These are phyloP conservation scores for Rhagologus leucostigma DNA, from an alignment of 2,113 vertebrate genomes.

Conservation along the genomic window DNA sequence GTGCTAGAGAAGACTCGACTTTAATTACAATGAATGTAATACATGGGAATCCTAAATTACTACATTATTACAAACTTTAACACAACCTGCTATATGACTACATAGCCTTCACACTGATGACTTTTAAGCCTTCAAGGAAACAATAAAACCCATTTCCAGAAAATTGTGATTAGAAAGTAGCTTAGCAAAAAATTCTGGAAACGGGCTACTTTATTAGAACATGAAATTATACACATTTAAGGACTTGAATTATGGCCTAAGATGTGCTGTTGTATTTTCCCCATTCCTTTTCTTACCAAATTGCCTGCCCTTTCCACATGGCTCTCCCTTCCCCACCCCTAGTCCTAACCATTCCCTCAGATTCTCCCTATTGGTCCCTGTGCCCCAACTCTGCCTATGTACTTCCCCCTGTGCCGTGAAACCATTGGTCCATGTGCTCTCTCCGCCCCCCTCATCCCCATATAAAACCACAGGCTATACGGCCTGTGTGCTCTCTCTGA, in stretches of 20 bases:
- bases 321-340: too few species aligned
- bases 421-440: too few species aligned
- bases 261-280: too few species aligned
- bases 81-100: neutral
- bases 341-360: too few species aligned
- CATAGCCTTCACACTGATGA: neutral
- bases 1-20: neutral
- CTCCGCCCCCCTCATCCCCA: too few species aligned
- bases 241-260: neutral
- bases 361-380: too few species aligned
- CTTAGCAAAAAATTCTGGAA: neutral
- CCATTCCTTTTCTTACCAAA: too few species aligned
- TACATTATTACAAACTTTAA: neutral
- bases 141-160: neutral
- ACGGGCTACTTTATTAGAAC: neutral
- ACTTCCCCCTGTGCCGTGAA: too few species aligned
- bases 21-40: neutral
- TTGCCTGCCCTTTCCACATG: too few species aligned
- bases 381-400: too few species aligned
- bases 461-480: too few species aligned
- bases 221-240: neutral
- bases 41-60: neutral
- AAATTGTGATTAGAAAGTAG: neutral
- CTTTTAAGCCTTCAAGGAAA: conserved; percentile 1
- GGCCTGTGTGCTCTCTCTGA: too few species aligned